Conservation (phyloP, 2,888 invertebrate species). For the Sarcophaga caerulescens region DNA sequence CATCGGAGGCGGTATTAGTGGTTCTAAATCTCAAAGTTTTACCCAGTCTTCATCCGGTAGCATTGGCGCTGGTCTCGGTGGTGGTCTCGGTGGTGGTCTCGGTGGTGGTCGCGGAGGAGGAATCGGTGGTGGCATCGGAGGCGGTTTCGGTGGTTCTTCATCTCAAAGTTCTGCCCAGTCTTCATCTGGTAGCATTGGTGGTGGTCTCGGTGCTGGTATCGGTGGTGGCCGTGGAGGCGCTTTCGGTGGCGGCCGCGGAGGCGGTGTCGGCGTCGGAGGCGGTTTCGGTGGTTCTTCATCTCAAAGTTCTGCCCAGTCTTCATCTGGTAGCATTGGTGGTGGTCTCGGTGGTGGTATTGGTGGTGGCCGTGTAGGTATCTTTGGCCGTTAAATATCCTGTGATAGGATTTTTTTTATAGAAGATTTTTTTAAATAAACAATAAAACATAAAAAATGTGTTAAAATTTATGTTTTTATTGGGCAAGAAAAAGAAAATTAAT, state of each 20-base stretch:
- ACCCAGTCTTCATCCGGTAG: neutral
- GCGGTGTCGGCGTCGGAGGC: conserved; percentile 34
- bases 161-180: conserved; percentile 12
- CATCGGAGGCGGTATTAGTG: conserved; percentile 13
- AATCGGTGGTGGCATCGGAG: conserved; percentile 6
- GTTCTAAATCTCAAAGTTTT: neutral
- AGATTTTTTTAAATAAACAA: too few species aligned
- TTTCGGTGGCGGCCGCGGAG: conserved; percentile 25
- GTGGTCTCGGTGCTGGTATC: conserved; percentile 14
- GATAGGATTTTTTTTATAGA: too few species aligned
- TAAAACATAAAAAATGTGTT: too few species aligned
- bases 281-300: conserved; percentile 45
- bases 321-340: conserved; percentile 8
- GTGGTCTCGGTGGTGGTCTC: conserved; percentile 20
- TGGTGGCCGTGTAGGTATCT: conserved; percentile 28
- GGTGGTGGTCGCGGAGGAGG: conserved; percentile 27
- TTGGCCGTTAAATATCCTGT: conserved; percentile 14
- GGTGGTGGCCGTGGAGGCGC: conserved; percentile 1
- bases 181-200: conserved; percentile 29
- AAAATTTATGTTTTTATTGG: too few species aligned
- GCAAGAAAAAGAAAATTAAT: too few species aligned
- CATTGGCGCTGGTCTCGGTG: conserved; percentile 9
- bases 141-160: conserved; percentile 34
- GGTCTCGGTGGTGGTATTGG: conserved; percentile 16
- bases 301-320: neutral